phyloP scores from a whole-genome alignment of 2,888 invertebrate genomes.

The Dolichomitus sp. region DNA sequence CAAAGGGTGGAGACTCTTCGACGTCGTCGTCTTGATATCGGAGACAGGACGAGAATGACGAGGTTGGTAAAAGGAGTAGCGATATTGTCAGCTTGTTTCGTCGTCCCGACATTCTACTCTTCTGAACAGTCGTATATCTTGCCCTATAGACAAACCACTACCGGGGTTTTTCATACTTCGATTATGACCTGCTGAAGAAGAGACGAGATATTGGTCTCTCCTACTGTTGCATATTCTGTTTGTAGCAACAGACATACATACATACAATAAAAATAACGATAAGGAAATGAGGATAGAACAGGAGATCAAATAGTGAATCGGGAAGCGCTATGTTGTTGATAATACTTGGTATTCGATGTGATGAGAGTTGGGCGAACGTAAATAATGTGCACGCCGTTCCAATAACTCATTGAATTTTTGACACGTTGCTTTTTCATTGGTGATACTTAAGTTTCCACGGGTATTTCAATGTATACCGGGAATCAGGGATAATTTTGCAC shows the following conservation, averaged over 20 bases:
- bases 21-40: conserved; percentile 37
- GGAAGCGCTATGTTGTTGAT: conserved; percentile 59
- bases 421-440: conserved; percentile 38
- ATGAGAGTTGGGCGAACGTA: conserved; percentile 30
- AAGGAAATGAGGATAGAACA: conserved; percentile 49
- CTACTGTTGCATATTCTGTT: not conserved
- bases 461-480: conserved; percentile 64
- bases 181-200: not conserved
- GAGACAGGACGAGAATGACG: conserved; percentile 35
- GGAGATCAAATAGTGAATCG: conserved; percentile 53
- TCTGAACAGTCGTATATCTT: not conserved
- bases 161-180: not conserved
- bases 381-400: conserved; percentile 55
- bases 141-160: not conserved
- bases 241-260: not conserved
- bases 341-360: conserved; percentile 52
- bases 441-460: conserved; percentile 55
- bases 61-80: conserved; percentile 44
- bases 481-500: conserved; percentile 70
- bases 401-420: conserved; percentile 46
- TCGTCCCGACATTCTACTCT: conserved; percentile 19
- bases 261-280: conserved; percentile 69
- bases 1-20: conserved; percentile 50
- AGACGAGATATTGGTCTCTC: not conserved
- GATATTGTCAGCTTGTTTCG: conserved; percentile 47